These are phyloP conservation scores for Hartigia nigra DNA, from an alignment of 2,888 invertebrate species.

Conservation along the genomic window DNA sequence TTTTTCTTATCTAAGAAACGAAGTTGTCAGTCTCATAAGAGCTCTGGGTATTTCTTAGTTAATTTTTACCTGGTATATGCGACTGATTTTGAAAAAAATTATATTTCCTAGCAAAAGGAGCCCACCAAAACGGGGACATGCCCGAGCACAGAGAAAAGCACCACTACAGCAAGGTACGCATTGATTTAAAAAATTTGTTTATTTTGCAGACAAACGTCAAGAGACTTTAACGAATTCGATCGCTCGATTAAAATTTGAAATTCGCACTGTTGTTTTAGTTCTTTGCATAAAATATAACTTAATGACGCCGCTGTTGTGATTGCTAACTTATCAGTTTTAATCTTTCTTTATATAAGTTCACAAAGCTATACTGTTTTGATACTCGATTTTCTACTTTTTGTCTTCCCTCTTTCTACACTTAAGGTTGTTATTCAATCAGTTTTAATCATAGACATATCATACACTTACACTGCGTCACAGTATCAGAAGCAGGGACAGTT, in stretches of 20 bases:
- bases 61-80: no score
- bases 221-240: not conserved
- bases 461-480: not conserved
- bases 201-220: not conserved
- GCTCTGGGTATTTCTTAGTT: not conserved
- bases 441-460: not conserved
- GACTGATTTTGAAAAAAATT: conserved; percentile 20
- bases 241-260: not conserved
- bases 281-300: not conserved
- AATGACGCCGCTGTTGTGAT: not conserved
- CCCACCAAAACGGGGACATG: conserved; percentile 82
- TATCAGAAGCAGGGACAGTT: not conserved
- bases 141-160: conserved; percentile 79
- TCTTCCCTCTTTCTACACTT: not conserved
- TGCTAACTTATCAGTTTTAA: not conserved
- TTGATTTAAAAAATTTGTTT: not conserved
- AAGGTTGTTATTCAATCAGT: not conserved
- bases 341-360: not conserved
- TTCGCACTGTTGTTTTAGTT: not conserved
- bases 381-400: not conserved
- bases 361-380: not conserved
- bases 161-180: conserved; percentile 77
- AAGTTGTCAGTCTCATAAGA: not conserved
- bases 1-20: not conserved
- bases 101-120: conserved; percentile 68